These are phyloP conservation scores for Eupithecia subumbrata DNA, from an alignment of 2,888 invertebrate genomes.

Conservation along the genomic window DNA sequence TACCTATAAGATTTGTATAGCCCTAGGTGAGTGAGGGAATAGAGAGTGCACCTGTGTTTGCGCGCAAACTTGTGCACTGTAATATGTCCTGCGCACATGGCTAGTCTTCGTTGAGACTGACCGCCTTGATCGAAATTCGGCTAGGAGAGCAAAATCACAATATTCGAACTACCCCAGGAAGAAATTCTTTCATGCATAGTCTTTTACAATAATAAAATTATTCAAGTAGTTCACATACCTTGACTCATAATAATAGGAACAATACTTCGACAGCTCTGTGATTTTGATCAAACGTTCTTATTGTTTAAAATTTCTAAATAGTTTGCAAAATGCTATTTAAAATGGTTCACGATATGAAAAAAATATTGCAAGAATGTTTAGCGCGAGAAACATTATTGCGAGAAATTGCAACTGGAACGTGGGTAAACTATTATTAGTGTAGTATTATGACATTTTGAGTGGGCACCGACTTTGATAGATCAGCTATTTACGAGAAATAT, in stretches of 20 bases:
- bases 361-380: conserved; percentile 14
- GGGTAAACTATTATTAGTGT: conserved; percentile 45
- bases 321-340: conserved; percentile 30
- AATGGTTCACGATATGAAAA: conserved; percentile 5
- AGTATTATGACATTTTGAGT: conserved; percentile 8
- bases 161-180: neutral
- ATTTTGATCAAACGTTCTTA: neutral
- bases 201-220: neutral
- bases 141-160: no score
- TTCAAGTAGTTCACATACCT: neutral
- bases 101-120: no score
- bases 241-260: neutral
- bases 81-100: no score
- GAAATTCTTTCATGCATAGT: neutral
- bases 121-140: no score
- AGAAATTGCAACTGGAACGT: conserved; percentile 58
- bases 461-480: conserved; percentile 2
- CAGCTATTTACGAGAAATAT: neutral
- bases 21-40: no score
- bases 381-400: conserved; percentile 48
- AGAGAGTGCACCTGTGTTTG: no score
- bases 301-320: conserved; percentile 23
- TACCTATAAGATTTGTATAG: no score
- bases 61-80: no score
- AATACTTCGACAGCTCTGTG: neutral